These are phyloP conservation scores for Pocillopora verrucosa DNA, from an alignment of 64 coral and sea anemone genomes.

Conservation along the genomic window DNA sequence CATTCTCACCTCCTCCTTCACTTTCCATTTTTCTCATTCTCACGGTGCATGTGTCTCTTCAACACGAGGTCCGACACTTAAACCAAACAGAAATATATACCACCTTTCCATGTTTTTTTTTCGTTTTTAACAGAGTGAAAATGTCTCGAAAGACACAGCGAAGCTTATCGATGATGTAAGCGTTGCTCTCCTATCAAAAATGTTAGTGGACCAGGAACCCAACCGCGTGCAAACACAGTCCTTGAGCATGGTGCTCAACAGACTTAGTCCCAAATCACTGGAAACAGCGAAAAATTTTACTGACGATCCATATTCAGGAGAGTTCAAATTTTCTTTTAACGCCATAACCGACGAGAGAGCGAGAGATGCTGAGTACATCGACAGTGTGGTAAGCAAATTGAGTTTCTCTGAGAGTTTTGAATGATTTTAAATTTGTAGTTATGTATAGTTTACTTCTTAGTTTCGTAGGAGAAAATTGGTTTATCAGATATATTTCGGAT, in stretches of 20 bases:
- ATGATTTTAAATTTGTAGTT: neutral
- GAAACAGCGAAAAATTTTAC: no score
- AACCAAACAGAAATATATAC: no score
- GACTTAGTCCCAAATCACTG: constrained; percentile 24
- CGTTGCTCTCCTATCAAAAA: constrained; percentile 33
- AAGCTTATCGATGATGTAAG: constrained; percentile 56
- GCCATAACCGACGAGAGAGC: constrained; percentile 2
- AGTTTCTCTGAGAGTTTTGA: neutral
- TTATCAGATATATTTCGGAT: no score
- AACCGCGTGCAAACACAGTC: constrained; percentile 53
- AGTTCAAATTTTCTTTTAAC: neutral
- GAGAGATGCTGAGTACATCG: constrained; percentile 15
- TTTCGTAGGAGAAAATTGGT: neutral
- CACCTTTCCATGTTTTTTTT: no score
- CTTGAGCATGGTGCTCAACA: constrained; percentile 61
- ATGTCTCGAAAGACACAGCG: constrained; percentile 13
- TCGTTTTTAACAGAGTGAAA: constrained; percentile 34
- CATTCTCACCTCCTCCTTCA: no score
- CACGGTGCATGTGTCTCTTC: no score
- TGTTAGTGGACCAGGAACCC: constrained; percentile 36
- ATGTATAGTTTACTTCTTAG: neutral
- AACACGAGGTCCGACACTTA: no score
- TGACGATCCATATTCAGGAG: no score
- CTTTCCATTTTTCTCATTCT: no score
- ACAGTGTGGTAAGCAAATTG: constrained; percentile 32